Conservation (phyloP, 2,113 vertebrate species). For the Psammodynastes pulverulentus region DNA sequence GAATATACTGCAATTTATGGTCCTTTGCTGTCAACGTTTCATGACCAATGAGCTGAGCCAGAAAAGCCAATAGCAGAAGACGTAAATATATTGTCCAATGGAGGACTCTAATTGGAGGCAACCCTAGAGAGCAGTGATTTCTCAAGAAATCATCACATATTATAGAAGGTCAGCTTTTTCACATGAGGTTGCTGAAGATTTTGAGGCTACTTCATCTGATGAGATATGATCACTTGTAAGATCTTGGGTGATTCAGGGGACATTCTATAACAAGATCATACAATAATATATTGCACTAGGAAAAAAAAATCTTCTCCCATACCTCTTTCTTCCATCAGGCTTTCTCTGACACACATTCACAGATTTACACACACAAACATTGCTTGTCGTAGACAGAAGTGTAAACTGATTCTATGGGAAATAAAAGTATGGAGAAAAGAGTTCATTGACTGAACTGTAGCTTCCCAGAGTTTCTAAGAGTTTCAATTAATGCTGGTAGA, state of each 20-base stretch:
- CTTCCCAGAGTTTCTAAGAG: not conserved
- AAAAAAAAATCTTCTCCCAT: not conserved
- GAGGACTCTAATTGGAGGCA: not conserved
- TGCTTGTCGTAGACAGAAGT: not conserved
- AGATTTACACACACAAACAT: not conserved
- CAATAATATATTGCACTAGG: not conserved
- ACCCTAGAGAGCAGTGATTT: not conserved
- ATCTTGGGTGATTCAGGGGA: not conserved
- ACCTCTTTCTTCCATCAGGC: not conserved
- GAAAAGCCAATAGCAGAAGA: not conserved
- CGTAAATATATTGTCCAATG: not conserved
- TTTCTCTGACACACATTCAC: not conserved
- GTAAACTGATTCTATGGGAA: not conserved
- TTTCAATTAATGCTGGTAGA: not conserved
- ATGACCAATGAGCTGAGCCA: not conserved
- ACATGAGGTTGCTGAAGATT: not conserved
- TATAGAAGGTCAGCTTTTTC: not conserved
- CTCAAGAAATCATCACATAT: not conserved
- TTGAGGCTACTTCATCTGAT: not conserved
- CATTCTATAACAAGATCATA: not conserved
- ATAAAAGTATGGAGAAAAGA: not conserved
- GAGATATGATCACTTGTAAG: not conserved
- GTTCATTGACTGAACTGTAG: not conserved
- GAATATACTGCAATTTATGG: not conserved
- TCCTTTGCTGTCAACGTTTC: not conserved